Conservation (phyloP, 2,113 vertebrate species). For the Antechinus flavipes region DNA sequence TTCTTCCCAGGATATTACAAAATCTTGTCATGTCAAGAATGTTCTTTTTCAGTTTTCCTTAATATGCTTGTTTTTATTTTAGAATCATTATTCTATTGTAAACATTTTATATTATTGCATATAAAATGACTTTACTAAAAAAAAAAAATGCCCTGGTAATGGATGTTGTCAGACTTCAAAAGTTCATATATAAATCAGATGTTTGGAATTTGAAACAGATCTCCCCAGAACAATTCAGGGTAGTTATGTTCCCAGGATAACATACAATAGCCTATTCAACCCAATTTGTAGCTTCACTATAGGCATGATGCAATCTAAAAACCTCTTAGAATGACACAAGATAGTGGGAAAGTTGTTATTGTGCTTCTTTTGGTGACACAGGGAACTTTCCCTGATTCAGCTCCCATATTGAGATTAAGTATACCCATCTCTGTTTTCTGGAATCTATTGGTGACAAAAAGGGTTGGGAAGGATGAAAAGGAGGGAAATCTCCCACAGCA, state of each 20-base stretch:
- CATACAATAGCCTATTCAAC: neutral
- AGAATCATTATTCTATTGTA: slow-evolving; percentile 84
- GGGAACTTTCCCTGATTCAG: neutral
- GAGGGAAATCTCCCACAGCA: neutral
- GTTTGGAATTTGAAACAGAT: neutral
- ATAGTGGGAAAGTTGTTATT: neutral
- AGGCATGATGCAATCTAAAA: neutral
- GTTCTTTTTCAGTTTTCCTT: slow-evolving; percentile 71
- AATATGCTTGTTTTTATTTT: slow-evolving; percentile 64
- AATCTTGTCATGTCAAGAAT: slow-evolving; percentile 42
- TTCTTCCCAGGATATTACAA: neutral
- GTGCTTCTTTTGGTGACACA: neutral
- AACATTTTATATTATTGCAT: slow-evolving; percentile 81
- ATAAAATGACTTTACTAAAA: slow-evolving; percentile 83
- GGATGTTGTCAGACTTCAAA: neutral
- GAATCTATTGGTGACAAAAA: neutral
- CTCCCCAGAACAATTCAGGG: neutral
- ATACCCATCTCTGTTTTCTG: neutral
- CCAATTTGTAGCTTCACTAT: neutral
- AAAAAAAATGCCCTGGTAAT: neutral
- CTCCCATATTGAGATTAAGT: neutral
- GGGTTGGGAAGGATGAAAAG: neutral
- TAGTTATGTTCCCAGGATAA: neutral
- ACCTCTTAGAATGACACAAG: neutral
- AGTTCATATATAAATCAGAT: neutral